These are phyloP conservation scores for Magallana nippona DNA, from an alignment of 2,888 invertebrate species.

Conservation along the genomic window DNA sequence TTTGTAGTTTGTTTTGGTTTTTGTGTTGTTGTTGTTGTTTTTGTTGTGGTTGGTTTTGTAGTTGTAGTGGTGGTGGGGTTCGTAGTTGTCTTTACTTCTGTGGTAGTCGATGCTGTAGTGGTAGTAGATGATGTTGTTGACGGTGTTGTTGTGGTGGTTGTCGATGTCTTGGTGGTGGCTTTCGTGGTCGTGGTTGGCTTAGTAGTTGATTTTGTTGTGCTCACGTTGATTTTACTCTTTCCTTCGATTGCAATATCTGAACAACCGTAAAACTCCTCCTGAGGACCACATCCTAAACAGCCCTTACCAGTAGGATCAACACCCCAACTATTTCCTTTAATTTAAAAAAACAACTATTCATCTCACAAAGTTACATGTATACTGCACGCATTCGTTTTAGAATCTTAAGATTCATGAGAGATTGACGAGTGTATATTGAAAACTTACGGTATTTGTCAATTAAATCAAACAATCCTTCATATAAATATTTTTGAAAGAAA, in stretches of 20 bases:
- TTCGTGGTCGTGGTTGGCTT: constrained; percentile 27
- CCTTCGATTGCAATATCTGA: constrained; percentile 38
- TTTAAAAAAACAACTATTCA: neutral
- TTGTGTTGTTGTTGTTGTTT: neutral
- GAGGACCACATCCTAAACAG: constrained; percentile 46
- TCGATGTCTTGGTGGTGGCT: neutral
- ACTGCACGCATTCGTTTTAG: too few species aligned
- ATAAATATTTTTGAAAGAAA: too few species aligned
- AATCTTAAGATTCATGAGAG: too few species aligned
- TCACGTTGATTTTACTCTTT: neutral
- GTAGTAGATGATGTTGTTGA: constrained; percentile 6
- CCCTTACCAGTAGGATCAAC: constrained; percentile 23
- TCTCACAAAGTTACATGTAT: too few species aligned
- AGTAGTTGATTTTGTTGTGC: neutral
- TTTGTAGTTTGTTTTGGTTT: constrained; percentile 15
- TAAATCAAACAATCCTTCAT: too few species aligned
- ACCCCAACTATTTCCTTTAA: constrained; percentile 39
- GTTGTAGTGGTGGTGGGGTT: neutral
- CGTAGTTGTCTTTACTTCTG: neutral
- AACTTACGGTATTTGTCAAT: too few species aligned
- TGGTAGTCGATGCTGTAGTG: neutral
- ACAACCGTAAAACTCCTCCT: constrained; percentile 50
- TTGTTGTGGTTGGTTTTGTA: neutral
- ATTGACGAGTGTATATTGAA: too few species aligned
- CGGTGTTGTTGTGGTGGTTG: neutral